Evolutionary conservation across 2,113 vertebrate species (phyloP), one percentile per base, ranked within the genome.

Genomic region (Bubo scandiacus): DNA sequence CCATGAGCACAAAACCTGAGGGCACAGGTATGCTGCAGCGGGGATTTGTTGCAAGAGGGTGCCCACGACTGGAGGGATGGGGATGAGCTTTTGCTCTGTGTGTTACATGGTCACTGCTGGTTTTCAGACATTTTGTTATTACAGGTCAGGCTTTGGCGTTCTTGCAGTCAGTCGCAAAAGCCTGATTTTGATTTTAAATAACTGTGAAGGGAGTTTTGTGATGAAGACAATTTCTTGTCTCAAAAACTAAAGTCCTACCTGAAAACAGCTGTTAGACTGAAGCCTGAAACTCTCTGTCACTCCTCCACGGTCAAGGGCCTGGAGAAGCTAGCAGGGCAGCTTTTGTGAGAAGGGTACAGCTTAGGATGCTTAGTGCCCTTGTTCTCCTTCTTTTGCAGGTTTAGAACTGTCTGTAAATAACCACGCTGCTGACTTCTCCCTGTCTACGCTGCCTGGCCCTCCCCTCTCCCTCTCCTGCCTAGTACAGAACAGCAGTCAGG

Each of bases 331-430:
- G 6, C 45, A 29, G 52, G 30, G 66, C 58, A 77, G 55, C 11
- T 87, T 87, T 47, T 80, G 74, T 54, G 81, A 66, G 66, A 67
- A 84, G 34, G 40, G 21, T 23, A 17, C 11, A 32, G 58, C 40
- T 80, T 11, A 20, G 70, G 89, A 43, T 47, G 43, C 58, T 68
- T 15, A 59, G 42, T 12, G 34, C 32, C 34, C 59, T 85, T 2
- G 0, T 71, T 45, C 77, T 87, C 20, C 43, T 86, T 18, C 42
- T 34, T 65, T 34, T 58, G 54, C 90, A 98, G 98, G 93, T 62
- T 68, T 97, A 66, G 84, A 98, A 30, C 88, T 98, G 93, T 95
- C 97, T 36, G 89, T 98, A n/a, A 98, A 98, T 16, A 66, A 93
- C 74, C 86, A 92, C 0, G 11, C 74, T 7, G 73, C 85, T 32